Base-by-base conservation (phyloP, 1,140 invertebrate species). In the Leptinotarsa texana region DNA sequence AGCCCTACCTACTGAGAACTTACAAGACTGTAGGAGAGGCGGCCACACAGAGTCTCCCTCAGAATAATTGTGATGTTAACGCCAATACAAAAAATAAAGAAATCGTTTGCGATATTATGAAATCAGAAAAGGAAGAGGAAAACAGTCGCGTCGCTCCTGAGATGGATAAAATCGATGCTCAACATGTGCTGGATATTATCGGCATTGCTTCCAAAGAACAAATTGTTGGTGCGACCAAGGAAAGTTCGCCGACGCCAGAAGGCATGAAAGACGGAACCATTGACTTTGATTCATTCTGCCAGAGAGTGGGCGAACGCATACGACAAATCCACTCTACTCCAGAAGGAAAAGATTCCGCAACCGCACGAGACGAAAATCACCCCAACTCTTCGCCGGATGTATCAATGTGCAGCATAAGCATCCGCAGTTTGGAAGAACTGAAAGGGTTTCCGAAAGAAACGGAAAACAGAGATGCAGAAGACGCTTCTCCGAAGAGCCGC, bases 1-100 rank as follows among this genome's bases (percentile, higher is more conserved):
- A 84, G 74, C 69, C 69, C 4, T 68, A 57, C 24, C 57, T 73
- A 49, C 18, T 73, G 63, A 73, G 71, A 48, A 73, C 71, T 62
- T 73, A 61, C 48, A 73, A 76, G 21, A 62, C 61, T 18, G 61
- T 62, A 13, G 61, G 11, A 62, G 17, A 62, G 33, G 33, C 8
- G 8, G 33, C 2, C 33, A 42, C 33, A 42, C 33, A 70, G 27
- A 8, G 69, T 21, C 24, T 70, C 15, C 17, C 24, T 33, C 15
- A 67, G 8, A 17, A 67, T 17, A 27, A 22, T n/a, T 42, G 65
- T 67, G 65, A 67, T 67, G 65, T 67, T 42, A 67, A 67, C 15
- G 27, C 18, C n/a, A 67, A 67, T 67, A 33, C 18, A 13, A 51
- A 61, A 24, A 72, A 22, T 17, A 51, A 18, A 22, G 62, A 63